Percentiles rank a stretch among this genome's conserved stretches.
Conservation (phyloP, 2,113 vertebrate species). For the Poecile atricapillus region DNA sequence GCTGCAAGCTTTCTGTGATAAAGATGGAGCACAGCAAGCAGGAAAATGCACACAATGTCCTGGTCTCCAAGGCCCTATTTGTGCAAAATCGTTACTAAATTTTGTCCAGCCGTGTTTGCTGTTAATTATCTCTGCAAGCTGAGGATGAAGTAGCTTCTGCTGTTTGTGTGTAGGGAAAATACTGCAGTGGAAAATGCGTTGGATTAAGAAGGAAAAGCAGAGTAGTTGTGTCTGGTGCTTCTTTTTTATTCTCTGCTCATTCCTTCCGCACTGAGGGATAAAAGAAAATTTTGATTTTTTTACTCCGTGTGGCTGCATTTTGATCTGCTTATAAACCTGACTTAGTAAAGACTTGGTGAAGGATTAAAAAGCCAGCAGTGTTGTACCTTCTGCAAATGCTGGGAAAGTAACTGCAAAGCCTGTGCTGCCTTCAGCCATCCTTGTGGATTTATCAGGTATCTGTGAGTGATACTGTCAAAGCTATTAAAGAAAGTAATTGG, state of each 20-base stretch:
- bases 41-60: neutral
- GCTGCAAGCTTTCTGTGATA: neutral
- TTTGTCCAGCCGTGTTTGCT: neutral
- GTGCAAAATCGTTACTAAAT: neutral
- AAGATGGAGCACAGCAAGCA: neutral
- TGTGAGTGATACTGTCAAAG: slow-evolving; percentile 51
- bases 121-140: neutral
- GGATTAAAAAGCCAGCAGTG: neutral
- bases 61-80: neutral
- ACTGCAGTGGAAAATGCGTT: neutral
- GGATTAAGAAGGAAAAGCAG: neutral
- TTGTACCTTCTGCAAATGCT: neutral
- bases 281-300: neutral
- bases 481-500: slow-evolving; percentile 63
- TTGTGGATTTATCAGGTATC: slow-evolving; percentile 22
- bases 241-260: neutral
- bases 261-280: neutral
- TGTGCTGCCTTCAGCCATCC: neutral
- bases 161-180: neutral
- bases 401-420: neutral
- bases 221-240: neutral
- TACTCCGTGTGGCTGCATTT: neutral
- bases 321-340: neutral
- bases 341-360: neutral
- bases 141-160: neutral